These are phyloP conservation scores for Agrilus biguttatus DNA, from an alignment of 2,888 invertebrate species.

Conservation along the genomic window DNA sequence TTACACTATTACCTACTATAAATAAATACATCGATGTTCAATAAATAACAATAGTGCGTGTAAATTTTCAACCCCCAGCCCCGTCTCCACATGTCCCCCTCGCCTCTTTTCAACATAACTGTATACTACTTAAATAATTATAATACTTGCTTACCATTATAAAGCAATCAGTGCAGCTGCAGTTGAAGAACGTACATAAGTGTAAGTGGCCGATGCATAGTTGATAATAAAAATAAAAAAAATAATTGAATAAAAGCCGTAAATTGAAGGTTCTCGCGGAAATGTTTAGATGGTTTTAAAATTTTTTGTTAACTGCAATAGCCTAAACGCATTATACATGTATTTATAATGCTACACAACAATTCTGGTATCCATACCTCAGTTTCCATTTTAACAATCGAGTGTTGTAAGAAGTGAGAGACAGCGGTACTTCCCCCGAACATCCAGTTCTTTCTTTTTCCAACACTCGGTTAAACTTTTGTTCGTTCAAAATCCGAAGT, in stretches of 20 bases:
- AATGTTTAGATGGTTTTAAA: conserved; percentile 7
- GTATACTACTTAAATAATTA: no score
- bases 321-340: conserved; percentile 29
- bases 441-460: not conserved
- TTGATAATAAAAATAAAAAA: conserved; percentile 12
- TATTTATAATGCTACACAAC: conserved; percentile 29
- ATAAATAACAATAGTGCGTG: no score
- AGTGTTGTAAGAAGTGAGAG: not conserved
- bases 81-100: no score
- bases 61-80: no score
- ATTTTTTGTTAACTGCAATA: conserved; percentile 29
- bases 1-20: no score
- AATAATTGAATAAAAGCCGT: conserved; percentile 16
- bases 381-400: conserved; percentile 19
- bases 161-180: no score
- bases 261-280: not conserved
- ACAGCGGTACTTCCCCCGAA: not conserved
- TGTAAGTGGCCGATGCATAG: conserved; percentile 1
- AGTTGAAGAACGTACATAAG: conserved; percentile 1
- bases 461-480: not conserved
- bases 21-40: no score
- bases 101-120: no score
- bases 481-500: no score
- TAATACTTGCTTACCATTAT: no score
- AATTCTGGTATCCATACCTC: conserved; percentile 31